A percentile compares a stretch with the other conserved stretches of the same genome.
Conservation (phyloP, 2,888 invertebrate genomes). For the Ormyrus labotus region DNA sequence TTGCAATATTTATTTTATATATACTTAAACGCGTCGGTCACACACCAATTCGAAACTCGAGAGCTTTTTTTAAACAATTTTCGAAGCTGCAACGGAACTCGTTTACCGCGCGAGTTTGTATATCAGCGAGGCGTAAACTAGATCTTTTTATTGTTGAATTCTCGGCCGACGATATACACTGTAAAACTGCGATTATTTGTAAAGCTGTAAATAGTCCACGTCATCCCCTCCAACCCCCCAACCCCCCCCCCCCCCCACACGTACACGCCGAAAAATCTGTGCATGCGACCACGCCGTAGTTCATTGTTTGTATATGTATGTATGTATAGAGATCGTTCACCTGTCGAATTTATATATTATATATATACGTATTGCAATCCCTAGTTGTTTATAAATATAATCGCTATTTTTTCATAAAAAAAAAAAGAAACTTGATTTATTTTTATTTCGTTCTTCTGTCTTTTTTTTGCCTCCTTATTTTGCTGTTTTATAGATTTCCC, state of each 20-base stretch:
- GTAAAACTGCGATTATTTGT: neutral
- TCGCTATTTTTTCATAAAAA: slow-evolving; percentile 48
- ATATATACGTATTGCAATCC: slow-evolving; percentile 35
- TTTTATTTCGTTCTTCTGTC: slow-evolving; percentile 31
- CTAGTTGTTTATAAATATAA: slow-evolving; percentile 51
- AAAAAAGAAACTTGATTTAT: slow-evolving; percentile 30
- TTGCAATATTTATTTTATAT: too few relatives aligned
- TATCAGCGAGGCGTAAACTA: too few relatives aligned
- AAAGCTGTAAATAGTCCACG: slow-evolving; percentile 34
- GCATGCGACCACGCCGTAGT: slow-evolving; percentile 9
- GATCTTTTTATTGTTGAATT: too few relatives aligned
- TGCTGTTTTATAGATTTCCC: neutral
- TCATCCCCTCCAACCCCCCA: too few relatives aligned
- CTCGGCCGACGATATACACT: too few relatives aligned
- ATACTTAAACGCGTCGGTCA: too few relatives aligned
- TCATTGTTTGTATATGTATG: neutral
- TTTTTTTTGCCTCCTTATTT: neutral
- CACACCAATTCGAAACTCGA: too few relatives aligned
- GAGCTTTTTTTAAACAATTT: too few relatives aligned
- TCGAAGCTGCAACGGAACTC: too few relatives aligned
- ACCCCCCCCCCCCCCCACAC: neutral
- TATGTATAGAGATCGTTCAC: slow-evolving; percentile 24
- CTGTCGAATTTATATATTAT: slow-evolving; percentile 33
- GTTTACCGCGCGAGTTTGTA: too few relatives aligned
- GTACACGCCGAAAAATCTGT: slow-evolving; percentile 8